These are phyloP conservation scores for Anguilla megastoma DNA, from an alignment of 2,797 vertebrate species.

Conservation along the genomic window DNA sequence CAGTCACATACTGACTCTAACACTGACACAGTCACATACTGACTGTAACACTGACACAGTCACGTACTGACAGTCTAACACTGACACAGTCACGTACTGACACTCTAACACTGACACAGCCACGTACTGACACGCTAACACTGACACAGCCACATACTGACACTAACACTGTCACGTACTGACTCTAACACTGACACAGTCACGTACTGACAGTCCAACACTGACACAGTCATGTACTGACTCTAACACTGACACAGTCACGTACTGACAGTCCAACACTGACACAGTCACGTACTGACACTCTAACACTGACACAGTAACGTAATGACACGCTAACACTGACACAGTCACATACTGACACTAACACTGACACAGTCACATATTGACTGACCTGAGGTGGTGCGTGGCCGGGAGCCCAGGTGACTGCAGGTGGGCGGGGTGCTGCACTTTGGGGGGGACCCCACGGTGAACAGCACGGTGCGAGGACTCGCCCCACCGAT, in stretches of 20 bases:
- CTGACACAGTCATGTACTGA: not conserved
- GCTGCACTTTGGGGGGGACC: conserved; percentile 89
- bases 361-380: not conserved
- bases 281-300: too few species aligned
- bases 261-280: too few species aligned
- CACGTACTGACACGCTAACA: not conserved
- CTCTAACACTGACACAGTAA: not conserved
- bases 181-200: not conserved
- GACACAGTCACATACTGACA: not conserved
- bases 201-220: not conserved
- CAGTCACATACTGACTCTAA: not conserved
- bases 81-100: not conserved
- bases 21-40: not conserved
- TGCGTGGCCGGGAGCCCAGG: conserved; percentile 83
- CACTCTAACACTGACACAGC: not conserved
- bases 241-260: not conserved
- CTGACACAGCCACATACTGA: not conserved
- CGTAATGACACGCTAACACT: not conserved
- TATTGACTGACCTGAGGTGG: conserved; percentile 84
- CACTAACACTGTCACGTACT: not conserved
- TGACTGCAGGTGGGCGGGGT: conserved; percentile 88
- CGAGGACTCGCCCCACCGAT: conserved; percentile 72
- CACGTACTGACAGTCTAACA: not conserved
- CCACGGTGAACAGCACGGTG: conserved; percentile 92
- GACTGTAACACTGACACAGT: conserved; percentile 16